Evolutionary conservation across 2,113 vertebrate species (phyloP).

Genomic region (Eira barbara): DNA sequence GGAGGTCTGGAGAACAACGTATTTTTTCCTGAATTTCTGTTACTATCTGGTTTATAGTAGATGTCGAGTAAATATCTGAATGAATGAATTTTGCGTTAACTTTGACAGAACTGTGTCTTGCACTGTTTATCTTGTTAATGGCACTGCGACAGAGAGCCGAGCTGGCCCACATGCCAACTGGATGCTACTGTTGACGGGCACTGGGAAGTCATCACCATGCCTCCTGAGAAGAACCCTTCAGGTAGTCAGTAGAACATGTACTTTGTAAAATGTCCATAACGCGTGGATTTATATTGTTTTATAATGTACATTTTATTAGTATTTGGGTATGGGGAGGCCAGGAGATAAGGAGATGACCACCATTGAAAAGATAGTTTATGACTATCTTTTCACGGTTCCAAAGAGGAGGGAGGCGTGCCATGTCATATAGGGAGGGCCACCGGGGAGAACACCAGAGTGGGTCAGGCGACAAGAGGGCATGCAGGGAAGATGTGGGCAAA

Average conservation of each 20-base stretch:
- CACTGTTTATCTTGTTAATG: not conserved
- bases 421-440: no score
- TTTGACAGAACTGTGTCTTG: not conserved
- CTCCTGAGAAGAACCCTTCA: not conserved
- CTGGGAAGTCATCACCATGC: not conserved
- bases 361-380: not conserved
- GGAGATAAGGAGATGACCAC: no score
- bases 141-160: not conserved
- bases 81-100: not conserved
- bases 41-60: not conserved
- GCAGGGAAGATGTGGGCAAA: no score
- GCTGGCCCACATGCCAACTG: accelerated
- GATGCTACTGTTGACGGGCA: not conserved
- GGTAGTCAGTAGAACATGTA: not conserved
- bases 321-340: not conserved
- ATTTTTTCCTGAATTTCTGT: not conserved
- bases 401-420: not conserved
- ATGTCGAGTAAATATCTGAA: not conserved
- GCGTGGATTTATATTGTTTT: not conserved
- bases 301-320: not conserved
- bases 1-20: not conserved
- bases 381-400: not conserved
- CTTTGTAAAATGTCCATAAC: not conserved
- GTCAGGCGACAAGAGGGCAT: not conserved
- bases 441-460: not conserved